Evolutionary conservation across 2,888 invertebrate species (phyloP).

Genomic region (Scaeva pyrastri): DNA sequence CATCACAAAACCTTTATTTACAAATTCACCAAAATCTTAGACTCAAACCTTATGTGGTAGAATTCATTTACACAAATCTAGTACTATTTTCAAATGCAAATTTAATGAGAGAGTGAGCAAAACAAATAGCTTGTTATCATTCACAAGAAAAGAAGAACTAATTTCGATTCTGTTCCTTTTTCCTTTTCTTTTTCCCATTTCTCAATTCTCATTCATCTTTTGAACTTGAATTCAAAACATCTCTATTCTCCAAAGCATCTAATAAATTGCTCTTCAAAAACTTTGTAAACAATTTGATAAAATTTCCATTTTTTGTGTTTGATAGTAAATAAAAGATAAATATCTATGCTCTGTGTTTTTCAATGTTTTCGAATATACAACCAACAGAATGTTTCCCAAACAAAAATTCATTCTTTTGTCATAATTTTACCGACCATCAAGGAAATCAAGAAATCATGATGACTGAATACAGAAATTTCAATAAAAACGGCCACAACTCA

Average conservation of each 20-base stretch:
- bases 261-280: background rate
- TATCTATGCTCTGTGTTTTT: background rate
- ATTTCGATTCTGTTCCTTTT: too few relatives aligned
- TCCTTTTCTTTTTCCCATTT: constrained; percentile 21
- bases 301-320: background rate
- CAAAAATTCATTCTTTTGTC: background rate
- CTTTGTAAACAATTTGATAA: constrained; percentile 14
- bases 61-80: background rate
- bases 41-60: background rate
- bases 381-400: background rate
- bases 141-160: background rate
- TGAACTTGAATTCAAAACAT: constrained; percentile 27
- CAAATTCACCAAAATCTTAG: background rate
- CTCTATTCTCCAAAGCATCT: background rate
- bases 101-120: background rate
- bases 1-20: background rate
- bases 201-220: constrained; percentile 19
- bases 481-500: background rate
- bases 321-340: background rate
- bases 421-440: background rate
- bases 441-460: background rate
- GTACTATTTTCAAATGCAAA: background rate
- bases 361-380: background rate
- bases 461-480: background rate
- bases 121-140: background rate